Conservation (phyloP, 2,888 invertebrate genomes). For the Latrodectus elegans region DNA sequence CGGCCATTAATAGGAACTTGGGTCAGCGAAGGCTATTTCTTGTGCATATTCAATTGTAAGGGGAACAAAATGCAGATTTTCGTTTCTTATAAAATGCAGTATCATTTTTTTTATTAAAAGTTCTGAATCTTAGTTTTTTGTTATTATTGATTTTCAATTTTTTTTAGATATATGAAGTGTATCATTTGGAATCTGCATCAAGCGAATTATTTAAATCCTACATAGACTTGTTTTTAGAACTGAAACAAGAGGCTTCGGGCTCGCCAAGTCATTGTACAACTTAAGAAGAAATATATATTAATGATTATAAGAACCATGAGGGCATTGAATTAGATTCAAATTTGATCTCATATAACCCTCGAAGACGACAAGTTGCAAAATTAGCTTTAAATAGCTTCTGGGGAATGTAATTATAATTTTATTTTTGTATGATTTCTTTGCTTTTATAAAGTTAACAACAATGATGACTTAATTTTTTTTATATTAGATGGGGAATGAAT, state of each 20-base stretch:
- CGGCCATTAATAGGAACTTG: conserved; percentile 4
- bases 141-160: neutral
- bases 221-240: conserved; percentile 37
- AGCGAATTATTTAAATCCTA: conserved; percentile 13
- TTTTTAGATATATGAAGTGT: conserved; percentile 42
- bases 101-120: neutral
- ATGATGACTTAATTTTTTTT: neutral
- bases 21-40: neutral
- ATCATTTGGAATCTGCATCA: conserved; percentile 3
- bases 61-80: neutral
- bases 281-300: conserved; percentile 5
- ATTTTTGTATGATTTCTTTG: neutral
- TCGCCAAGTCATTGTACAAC: conserved; percentile 14
- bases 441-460: neutral
- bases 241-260: conserved; percentile 38
- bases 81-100: neutral
- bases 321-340: conserved; percentile 9
- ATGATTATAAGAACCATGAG: neutral
- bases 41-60: neutral
- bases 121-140: neutral
- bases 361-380: conserved; percentile 17
- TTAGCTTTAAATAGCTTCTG: conserved; percentile 35
- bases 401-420: conserved; percentile 4
- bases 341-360: neutral
- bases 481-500: conserved; percentile 25